Conservation (phyloP, 2,113 vertebrate species). For the Menidia beryllina region DNA sequence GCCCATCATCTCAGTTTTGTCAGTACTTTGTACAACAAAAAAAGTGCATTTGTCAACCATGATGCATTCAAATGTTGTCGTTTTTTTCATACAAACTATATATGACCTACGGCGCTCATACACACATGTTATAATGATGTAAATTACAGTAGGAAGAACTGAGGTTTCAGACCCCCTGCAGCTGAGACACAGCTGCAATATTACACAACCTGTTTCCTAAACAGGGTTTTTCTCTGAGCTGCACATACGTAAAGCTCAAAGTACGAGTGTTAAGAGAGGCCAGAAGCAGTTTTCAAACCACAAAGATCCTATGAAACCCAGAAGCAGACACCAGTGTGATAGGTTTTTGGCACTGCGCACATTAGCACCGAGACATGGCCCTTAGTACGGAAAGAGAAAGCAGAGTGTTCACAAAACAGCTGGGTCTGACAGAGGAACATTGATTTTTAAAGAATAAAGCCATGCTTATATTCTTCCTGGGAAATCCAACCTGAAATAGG, state of each 20-base stretch:
- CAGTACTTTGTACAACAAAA: conserved; percentile 37
- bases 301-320: conserved; percentile 42
- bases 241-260: conserved; percentile 24
- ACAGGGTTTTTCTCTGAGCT: conserved; percentile 40
- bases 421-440: conserved; percentile 42
- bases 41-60: conserved; percentile 51
- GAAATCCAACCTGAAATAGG: conserved; percentile 46
- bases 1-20: conserved; percentile 16
- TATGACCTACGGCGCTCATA: conserved; percentile 29
- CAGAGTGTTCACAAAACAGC: conserved; percentile 45
- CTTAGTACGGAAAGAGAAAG: conserved; percentile 61
- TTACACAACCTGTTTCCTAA: conserved; percentile 49
- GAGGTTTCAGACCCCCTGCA: conserved; percentile 44
- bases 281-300: conserved; percentile 53
- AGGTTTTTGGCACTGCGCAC: conserved; percentile 57
- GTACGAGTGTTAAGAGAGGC: conserved; percentile 46
- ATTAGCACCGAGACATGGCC: conserved; percentile 72
- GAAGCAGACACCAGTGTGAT: conserved; percentile 35
- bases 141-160: conserved; percentile 47
- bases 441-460: not conserved
- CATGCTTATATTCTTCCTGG: conserved; percentile 14
- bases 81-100: conserved; percentile 23
- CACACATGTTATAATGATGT: conserved; percentile 35
- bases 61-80: conserved; percentile 49
- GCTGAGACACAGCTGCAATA: conserved; percentile 40